These are phyloP conservation scores for Axinella damicornis DNA, from an alignment of 37 sponge, comb jelly and placozoan genomes.

Conservation along the genomic window DNA sequence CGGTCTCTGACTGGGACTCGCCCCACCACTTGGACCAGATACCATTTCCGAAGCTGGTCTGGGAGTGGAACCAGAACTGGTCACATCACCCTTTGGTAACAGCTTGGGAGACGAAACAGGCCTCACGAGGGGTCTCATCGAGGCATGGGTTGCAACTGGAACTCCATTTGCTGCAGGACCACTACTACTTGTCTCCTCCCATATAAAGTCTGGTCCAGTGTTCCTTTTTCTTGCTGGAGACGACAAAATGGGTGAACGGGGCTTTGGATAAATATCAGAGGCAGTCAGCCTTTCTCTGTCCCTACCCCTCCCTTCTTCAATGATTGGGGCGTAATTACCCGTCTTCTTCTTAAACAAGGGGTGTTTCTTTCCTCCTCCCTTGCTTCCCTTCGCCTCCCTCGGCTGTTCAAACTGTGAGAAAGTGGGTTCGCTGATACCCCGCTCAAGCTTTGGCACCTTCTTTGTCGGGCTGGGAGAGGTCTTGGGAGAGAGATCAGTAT, in stretches of 20 bases:
- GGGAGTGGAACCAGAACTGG: no score
- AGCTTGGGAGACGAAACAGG: conserved; percentile 14
- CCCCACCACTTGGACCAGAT: no score
- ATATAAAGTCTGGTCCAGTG: no score
- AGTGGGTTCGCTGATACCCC: not conserved
- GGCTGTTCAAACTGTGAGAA: conserved; percentile 6
- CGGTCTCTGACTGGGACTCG: not conserved
- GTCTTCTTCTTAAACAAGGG: not conserved
- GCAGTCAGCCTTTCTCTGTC: not conserved
- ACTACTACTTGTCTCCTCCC: no score
- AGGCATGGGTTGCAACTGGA: not conserved
- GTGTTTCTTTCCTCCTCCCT: not conserved
- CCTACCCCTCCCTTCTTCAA: not conserved
- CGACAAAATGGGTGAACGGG: not conserved
- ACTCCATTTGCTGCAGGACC: not conserved
- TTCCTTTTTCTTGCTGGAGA: not conserved
- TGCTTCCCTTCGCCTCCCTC: not conserved
- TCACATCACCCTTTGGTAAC: not conserved
- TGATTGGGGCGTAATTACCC: not conserved
- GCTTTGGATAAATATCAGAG: not conserved
- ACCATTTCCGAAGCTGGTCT: no score
- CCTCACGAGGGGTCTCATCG: conserved; percentile 10
- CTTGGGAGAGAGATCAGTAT: not conserved
- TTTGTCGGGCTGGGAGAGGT: not conserved
- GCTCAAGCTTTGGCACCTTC: not conserved